Percentiles rank a stretch among this genome's conserved stretches.
Conservation (phyloP, 2,888 invertebrate species). For the Listrodromus nycthemerus region DNA sequence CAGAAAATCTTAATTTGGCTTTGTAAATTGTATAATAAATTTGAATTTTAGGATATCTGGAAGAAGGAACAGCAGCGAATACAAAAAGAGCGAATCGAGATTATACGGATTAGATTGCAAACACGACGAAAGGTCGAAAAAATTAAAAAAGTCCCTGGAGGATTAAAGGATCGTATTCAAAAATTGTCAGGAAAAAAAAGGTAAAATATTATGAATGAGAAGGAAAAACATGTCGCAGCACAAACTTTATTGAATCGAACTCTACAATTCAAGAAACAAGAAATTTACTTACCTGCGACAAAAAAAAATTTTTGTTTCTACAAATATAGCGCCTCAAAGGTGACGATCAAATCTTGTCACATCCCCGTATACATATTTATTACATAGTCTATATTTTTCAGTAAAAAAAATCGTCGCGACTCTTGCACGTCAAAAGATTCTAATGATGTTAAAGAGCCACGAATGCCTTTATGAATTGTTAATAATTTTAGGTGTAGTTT, state of each 20-base stretch:
- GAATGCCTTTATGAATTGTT: conserved; percentile 50
- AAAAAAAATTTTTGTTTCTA: not conserved
- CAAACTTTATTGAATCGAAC: conserved; percentile 27
- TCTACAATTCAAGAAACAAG: conserved; percentile 16
- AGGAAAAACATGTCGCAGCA: conserved; percentile 16
- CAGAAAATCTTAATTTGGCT: too few relatives aligned
- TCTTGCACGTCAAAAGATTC: conserved; percentile 36
- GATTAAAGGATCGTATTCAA: conserved; percentile 88
- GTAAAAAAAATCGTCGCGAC: conserved; percentile 75
- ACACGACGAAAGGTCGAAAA: conserved; percentile 73
- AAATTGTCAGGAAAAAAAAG: conserved; percentile 84
- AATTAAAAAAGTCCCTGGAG: conserved; percentile 87
- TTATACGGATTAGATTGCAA: conserved; percentile 75
- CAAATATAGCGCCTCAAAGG: not conserved
- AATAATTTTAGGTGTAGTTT: conserved; percentile 51
- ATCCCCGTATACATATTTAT: conserved; percentile 21
- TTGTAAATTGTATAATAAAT: too few relatives aligned
- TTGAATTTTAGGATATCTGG: conserved; percentile 89
- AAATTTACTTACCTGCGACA: not conserved
- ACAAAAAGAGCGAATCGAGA: conserved; percentile 88
- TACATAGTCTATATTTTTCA: conserved; percentile 73
- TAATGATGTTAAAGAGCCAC: conserved; percentile 27
- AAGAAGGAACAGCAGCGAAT: conserved; percentile 95
- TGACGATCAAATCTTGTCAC: not conserved
- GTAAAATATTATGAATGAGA: conserved; percentile 43